Evolutionary conservation across 2,888 invertebrate genomes (phyloP).

Genomic region (Isoperla grammatica): DNA sequence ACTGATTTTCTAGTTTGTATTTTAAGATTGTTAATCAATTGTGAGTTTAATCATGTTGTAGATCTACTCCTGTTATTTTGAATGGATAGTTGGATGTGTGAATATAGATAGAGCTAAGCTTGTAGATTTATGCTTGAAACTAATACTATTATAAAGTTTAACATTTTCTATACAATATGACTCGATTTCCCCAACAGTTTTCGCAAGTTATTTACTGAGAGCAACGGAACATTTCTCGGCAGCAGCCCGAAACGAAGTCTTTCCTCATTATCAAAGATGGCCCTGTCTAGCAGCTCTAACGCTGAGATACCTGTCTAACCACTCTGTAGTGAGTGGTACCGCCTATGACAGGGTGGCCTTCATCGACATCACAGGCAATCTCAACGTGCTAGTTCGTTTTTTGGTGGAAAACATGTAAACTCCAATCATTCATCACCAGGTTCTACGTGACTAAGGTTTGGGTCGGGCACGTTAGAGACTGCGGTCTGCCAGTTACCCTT

Average conservation of each 20-base stretch:
- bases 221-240: slow-evolving; percentile 52
- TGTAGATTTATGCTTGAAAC: not conserved
- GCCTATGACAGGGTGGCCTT: not conserved
- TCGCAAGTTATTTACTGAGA: slow-evolving; percentile 83
- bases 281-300: slow-evolving; percentile 43
- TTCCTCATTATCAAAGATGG: slow-evolving; percentile 73
- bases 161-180: too few relatives aligned
- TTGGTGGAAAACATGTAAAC: not conserved
- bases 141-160: too few relatives aligned
- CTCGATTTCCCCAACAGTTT: slow-evolving; percentile 54
- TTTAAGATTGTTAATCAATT: too few relatives aligned
- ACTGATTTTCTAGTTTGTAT: too few relatives aligned
- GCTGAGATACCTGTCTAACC: slow-evolving; percentile 29
- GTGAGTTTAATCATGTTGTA: slow-evolving; percentile 9
- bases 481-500: too few relatives aligned
- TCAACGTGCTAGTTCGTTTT: not conserved
- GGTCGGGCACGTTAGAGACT: too few relatives aligned
- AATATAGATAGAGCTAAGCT: not conserved
- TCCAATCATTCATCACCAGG: not conserved
- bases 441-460: not conserved
- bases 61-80: slow-evolving; percentile 26
- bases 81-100: slow-evolving; percentile 20
- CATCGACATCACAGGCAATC: not conserved
- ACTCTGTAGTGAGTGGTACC: not conserved
- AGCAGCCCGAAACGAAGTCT: slow-evolving; percentile 76